Evolutionary conservation across 2,888 invertebrate species (phyloP).

Genomic region (Hirtodrosophila trivittata): DNA sequence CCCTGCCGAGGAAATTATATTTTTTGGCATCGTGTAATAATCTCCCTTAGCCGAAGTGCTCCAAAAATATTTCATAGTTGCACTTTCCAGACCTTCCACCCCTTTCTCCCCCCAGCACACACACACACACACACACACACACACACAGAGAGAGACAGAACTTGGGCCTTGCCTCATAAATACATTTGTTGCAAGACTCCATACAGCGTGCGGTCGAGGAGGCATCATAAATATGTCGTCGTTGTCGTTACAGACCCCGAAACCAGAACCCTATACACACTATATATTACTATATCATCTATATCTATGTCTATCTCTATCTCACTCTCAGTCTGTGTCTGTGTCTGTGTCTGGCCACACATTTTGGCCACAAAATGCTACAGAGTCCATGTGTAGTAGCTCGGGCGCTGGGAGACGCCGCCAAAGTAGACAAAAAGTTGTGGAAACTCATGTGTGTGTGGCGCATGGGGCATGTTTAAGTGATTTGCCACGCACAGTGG

Average conservation of each 20-base stretch:
- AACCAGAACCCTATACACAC: no score
- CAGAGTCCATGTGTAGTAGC: conserved; percentile 72
- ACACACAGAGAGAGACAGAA: conserved; percentile 1
- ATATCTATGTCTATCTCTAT: conserved; percentile 40
- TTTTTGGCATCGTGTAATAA: conserved; percentile 69
- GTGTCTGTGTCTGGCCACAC: conserved; percentile 48
- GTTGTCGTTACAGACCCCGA: conserved; percentile 26
- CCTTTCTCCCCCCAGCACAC: neutral
- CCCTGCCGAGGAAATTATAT: conserved; percentile 65
- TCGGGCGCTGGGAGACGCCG: conserved; percentile 33
- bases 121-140: neutral
- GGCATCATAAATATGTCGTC: conserved; percentile 75
- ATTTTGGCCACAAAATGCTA: conserved; percentile 74
- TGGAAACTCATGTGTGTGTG: conserved; percentile 20
- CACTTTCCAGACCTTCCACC: conserved; percentile 54
- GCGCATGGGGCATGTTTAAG: neutral
- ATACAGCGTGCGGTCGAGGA: conserved; percentile 24
- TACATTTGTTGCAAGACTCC: conserved; percentile 51
- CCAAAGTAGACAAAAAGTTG: conserved; percentile 52
- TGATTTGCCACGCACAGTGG: conserved; percentile 1
- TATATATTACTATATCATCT: conserved; percentile 62
- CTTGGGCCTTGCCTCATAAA: conserved; percentile 45
- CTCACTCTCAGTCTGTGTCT: no score
- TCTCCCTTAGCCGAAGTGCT: conserved; percentile 55
- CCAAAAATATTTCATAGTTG: conserved; percentile 73